Evolutionary conservation across 2,888 invertebrate genomes (phyloP).

Genomic region (Thera obeliscata): DNA sequence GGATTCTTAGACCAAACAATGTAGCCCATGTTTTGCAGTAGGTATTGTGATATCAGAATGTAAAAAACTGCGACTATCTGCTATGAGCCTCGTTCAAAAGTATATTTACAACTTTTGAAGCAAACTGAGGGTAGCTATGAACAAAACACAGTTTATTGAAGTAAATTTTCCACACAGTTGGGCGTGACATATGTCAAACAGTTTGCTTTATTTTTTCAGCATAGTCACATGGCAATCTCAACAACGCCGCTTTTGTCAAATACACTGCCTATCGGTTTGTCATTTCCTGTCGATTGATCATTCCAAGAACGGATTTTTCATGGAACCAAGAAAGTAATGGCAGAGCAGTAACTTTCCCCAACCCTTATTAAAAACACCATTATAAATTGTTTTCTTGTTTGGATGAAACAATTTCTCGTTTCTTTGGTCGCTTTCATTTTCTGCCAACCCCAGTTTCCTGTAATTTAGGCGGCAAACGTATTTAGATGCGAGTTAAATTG

Average conservation of each 20-base stretch:
- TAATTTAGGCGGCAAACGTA: conserved; percentile 24
- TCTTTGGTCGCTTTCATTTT: conserved; percentile 3
- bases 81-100: no score
- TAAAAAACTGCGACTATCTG: no score
- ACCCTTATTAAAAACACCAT: conserved; percentile 11
- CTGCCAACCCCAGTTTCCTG: conserved; percentile 14
- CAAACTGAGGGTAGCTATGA: background rate
- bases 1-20: no score
- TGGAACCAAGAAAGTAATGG: background rate
- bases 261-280: background rate
- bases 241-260: conserved; percentile 5
- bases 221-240: conserved; percentile 1
- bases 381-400: conserved; percentile 18
- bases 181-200: background rate
- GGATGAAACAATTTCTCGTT: conserved; percentile 11
- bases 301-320: background rate
- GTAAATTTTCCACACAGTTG: background rate
- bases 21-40: no score
- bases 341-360: conserved; percentile 6
- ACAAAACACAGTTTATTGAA: background rate
- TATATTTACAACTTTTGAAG: background rate
- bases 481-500: conserved; percentile 35
- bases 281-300: background rate
- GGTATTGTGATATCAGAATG: no score
- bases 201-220: background rate